phyloP scores from a whole-genome alignment of 1,140 invertebrate genomes.

The Wiebesia pumilae region DNA sequence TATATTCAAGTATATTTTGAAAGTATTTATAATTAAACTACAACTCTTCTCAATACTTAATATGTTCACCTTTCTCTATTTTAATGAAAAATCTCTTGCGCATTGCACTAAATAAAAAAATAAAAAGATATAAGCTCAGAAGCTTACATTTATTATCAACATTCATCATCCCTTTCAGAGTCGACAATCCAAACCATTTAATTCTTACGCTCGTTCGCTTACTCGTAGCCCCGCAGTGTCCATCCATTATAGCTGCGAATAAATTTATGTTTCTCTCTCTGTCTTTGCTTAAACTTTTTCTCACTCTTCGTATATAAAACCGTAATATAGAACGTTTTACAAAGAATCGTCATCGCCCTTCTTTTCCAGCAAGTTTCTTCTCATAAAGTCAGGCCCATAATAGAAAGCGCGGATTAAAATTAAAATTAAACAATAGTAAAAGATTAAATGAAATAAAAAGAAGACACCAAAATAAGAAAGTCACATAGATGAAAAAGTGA shows the following conservation, averaged over 20 bases:
- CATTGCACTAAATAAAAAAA: neutral
- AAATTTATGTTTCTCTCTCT: slow-evolving; percentile 30
- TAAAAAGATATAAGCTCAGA: neutral
- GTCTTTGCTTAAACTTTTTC: neutral
- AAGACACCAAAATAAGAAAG: no score
- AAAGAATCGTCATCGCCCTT: neutral
- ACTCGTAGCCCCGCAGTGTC: slow-evolving; percentile 22
- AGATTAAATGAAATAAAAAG: no score
- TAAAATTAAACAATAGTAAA: no score
- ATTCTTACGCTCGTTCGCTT: slow-evolving; percentile 30
- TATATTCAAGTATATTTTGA: no score
- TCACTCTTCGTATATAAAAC: neutral
- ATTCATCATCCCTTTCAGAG: slow-evolving; percentile 31
- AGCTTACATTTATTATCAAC: slow-evolving; percentile 31
- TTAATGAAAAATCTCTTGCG: neutral
- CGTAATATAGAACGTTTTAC: slow-evolving; percentile 39
- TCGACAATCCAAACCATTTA: slow-evolving; percentile 19
- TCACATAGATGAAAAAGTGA: no score
- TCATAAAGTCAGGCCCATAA: no score
- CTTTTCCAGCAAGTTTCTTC: no score
- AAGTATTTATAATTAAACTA: no score
- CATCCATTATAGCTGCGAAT: slow-evolving; percentile 25
- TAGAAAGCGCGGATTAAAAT: no score
- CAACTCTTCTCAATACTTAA: no score
- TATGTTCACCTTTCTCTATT: no score